Evolutionary conservation across 2,797 vertebrate species (phyloP).

Genomic region (Vultur gryphus): DNA sequence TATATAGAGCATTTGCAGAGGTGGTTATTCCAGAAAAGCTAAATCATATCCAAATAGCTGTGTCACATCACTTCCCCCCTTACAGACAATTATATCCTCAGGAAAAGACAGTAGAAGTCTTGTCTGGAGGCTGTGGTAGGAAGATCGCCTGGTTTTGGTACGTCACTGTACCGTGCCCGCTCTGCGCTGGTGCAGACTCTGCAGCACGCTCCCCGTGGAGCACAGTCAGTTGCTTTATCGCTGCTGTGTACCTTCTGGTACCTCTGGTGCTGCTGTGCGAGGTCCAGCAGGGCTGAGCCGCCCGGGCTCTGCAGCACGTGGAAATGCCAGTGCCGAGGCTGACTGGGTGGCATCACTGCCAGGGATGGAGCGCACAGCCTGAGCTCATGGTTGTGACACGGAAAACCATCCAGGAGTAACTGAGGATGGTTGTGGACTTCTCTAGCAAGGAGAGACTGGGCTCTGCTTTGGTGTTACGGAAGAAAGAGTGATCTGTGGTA

Average conservation of each 20-base stretch:
- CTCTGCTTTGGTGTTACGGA: neutral
- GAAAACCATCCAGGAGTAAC: neutral
- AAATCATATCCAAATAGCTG: constrained; percentile 33
- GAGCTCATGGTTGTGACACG: rapidly evolving
- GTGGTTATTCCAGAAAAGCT: constrained; percentile 36
- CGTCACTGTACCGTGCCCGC: neutral
- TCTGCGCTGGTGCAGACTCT: neutral
- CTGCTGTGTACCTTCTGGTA: rapidly evolving
- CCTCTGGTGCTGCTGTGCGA: neutral
- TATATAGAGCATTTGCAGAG: constrained; percentile 1
- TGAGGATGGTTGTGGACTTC: neutral
- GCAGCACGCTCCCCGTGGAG: rapidly evolving
- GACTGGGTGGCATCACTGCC: neutral
- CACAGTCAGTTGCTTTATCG: neutral
- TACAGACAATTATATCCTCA: neutral
- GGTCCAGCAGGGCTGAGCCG: neutral
- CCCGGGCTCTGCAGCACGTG: rapidly evolving
- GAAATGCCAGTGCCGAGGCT: neutral
- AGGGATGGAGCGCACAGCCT: neutral
- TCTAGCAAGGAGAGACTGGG: neutral
- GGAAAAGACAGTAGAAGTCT: neutral
- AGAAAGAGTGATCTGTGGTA: neutral
- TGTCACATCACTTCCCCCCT: neutral
- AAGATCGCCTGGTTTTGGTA: neutral
- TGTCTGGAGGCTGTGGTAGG: neutral